Conservation (phyloP, 2,888 invertebrate genomes). For the Neoitamus cyanurus region DNA sequence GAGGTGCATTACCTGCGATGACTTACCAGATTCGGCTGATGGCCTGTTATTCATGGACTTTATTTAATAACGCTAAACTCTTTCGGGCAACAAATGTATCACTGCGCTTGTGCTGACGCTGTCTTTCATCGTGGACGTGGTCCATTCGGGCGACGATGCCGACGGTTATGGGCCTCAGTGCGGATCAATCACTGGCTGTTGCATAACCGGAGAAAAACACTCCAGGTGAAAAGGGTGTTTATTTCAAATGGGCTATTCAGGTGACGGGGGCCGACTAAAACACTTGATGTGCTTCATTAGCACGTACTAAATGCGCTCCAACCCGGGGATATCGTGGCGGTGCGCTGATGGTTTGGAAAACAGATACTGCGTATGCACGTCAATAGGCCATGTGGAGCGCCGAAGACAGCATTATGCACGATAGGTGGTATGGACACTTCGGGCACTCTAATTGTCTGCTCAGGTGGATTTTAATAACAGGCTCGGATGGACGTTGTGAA, state of each 20-base stretch:
- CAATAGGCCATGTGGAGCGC: neutral
- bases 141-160: neutral
- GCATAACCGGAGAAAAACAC: slow-evolving; percentile 29
- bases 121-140: slow-evolving; percentile 3
- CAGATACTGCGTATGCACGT: neutral
- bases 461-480: slow-evolving; percentile 14
- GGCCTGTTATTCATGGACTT: slow-evolving; percentile 31
- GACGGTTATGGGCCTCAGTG: neutral
- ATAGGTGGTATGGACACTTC: neutral
- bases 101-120: neutral
- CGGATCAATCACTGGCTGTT: slow-evolving; percentile 20
- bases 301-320: neutral
- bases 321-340: neutral
- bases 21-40: slow-evolving; percentile 33
- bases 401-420: neutral
- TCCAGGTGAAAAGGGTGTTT: slow-evolving; percentile 28
- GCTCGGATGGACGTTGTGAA: neutral
- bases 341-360: neutral
- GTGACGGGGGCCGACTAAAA: neutral
- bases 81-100: slow-evolving; percentile 29
- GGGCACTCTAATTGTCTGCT: slow-evolving; percentile 4
- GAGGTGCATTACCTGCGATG: slow-evolving; percentile 36
- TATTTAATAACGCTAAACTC: slow-evolving; percentile 29
- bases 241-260: slow-evolving; percentile 30
- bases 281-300: slow-evolving; percentile 32